Percentiles rank a stretch among this genome's conserved stretches.
These are phyloP conservation scores for Caenorhabditis brenneri DNA, from an alignment of 1,140 invertebrate genomes.

Conservation along the genomic window DNA sequence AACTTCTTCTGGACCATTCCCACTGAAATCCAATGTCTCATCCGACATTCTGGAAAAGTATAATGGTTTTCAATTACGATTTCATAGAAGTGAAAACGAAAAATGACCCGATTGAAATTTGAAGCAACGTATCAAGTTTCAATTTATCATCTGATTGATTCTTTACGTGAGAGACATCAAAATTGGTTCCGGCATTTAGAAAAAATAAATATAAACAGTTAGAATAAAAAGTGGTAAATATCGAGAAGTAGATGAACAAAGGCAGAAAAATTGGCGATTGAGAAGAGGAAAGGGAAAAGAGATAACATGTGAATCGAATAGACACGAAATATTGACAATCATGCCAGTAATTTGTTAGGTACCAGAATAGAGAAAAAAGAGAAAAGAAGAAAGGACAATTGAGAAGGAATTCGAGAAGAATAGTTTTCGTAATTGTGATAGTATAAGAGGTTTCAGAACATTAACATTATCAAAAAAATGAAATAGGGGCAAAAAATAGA, in stretches of 20 bases:
- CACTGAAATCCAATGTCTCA: conserved; percentile 30
- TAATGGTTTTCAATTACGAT: background rate
- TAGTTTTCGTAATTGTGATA: no score
- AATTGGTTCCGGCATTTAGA: background rate
- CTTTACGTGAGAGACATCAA: background rate
- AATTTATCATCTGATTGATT: conserved; percentile 8
- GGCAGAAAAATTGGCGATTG: background rate
- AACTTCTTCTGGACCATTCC: background rate
- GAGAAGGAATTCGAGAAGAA: no score
- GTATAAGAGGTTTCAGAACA: no score
- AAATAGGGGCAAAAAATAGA: no score
- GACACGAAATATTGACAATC: background rate
- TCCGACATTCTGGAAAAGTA: conserved; percentile 5
- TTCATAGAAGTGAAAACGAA: background rate
- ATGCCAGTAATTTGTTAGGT: conserved; percentile 19
- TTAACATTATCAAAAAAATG: no score
- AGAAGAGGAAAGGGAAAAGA: background rate
- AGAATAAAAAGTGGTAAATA: background rate
- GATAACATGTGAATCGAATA: background rate
- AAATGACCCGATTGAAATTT: background rate
- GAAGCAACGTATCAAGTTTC: background rate
- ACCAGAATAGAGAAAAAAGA: background rate
- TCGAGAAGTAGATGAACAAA: conserved; percentile 23
- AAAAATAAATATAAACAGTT: background rate
- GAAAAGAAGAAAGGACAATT: background rate